Base-by-base conservation (phyloP, 2,113 vertebrate genomes). In the Antechinus stuartii region DNA sequence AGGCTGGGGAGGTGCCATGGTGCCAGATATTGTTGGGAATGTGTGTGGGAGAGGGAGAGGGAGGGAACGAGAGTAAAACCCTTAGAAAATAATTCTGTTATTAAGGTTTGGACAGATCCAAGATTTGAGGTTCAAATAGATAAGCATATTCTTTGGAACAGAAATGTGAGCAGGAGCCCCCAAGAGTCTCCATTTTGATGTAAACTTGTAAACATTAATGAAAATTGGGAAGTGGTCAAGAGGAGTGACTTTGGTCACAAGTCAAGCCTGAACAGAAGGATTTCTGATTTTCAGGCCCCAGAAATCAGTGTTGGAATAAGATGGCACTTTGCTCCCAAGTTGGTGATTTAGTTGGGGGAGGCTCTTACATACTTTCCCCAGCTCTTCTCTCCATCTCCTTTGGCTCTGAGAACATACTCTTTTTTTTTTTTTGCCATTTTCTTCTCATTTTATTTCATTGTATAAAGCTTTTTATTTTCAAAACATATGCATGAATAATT, bases 111-210 rank as follows among this genome's bases (percentile, higher is more conserved):
- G 50, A 52, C 92, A 93, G 84, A 42, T 91, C 97, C n/a, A 89
- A 94, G 56, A 89, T 96, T 97, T 97, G 90, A 97, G 94, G 91
- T 50, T 42, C 68, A 56, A 95, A 93, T 94, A 93, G 94, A 61
- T 93, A 94, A 94, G 91, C 54, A 96, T 93, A 93, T 89, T 94
- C 3, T 6, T 90, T 14, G 92, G 52, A 92, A 91, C 90, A 96
- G 52, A 96, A 57, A 6, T 2, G 23, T 93, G 2, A n/a, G 19
- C 14, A 35, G 30, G 30, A 68, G 30, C 1, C 91, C 35, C 50
- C 52, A 91, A 95, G 95, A 91, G 25, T 92, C 35, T 95, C 96
- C 96, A 54, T 97, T 90, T 92, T 93, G 55, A 93, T 94, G 91
- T 49, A 89, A 91, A 90, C 23, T 76, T 94, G 68, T 50, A 95